phyloP scores from a whole-genome alignment of 2,797 vertebrate species.

The Muscicapa striata region DNA sequence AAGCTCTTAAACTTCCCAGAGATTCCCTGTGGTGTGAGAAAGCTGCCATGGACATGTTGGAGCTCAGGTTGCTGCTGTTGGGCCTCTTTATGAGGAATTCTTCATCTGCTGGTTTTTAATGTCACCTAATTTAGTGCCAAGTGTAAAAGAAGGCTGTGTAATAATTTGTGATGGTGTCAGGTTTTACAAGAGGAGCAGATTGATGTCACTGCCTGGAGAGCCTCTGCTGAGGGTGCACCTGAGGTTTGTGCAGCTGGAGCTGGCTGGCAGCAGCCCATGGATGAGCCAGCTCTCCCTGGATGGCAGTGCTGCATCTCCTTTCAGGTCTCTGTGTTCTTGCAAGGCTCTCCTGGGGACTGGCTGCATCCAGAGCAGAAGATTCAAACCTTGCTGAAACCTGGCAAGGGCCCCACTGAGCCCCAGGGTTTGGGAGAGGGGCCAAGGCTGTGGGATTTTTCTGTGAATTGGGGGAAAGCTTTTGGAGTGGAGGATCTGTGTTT shows the following conservation, averaged over 20 bases:
- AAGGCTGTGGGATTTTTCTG: fast-evolving
- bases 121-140: background rate
- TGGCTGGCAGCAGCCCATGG: background rate
- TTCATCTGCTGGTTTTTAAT: background rate
- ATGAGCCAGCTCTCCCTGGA: fast-evolving
- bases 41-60: background rate
- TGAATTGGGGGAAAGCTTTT: background rate
- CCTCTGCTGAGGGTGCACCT: background rate
- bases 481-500: background rate
- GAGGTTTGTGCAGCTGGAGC: background rate
- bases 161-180: background rate
- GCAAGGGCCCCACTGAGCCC: background rate
- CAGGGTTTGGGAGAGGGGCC: background rate
- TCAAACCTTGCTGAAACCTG: background rate
- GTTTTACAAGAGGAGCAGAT: background rate
- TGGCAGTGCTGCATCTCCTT: fast-evolving
- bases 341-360: background rate
- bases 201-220: background rate
- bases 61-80: background rate
- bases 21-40: conserved; percentile 15
- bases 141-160: background rate
- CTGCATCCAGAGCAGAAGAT: background rate
- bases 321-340: background rate
- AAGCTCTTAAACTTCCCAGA: background rate
- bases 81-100: background rate